phyloP scores from a whole-genome alignment of 2,113 vertebrate species.

The Dicerorhinus sumatrensis region DNA sequence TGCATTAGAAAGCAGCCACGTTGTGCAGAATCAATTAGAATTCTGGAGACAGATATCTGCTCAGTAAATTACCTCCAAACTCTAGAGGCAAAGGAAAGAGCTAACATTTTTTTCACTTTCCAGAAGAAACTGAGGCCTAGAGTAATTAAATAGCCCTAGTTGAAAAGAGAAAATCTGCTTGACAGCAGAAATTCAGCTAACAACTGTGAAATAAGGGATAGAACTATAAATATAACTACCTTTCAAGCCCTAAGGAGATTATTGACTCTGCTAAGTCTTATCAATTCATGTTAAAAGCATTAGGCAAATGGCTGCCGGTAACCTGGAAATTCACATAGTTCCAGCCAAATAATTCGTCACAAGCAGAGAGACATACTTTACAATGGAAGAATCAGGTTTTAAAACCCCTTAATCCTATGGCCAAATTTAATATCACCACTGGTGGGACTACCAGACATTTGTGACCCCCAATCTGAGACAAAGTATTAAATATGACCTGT shows the following conservation, averaged over 20 bases:
- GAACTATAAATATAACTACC: not conserved
- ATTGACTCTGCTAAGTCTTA: constrained; percentile 3
- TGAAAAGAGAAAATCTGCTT: not conserved
- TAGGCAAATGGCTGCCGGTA: not conserved
- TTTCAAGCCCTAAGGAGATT: not conserved
- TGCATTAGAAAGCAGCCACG: not conserved
- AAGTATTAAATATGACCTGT: not conserved
- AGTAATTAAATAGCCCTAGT: not conserved
- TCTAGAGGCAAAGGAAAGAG: not conserved
- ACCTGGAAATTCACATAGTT: not conserved
- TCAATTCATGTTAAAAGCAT: not conserved
- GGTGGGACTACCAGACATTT: not conserved
- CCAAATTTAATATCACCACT: not conserved
- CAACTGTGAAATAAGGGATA: not conserved
- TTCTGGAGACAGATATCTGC: not conserved
- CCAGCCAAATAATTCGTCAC: not conserved
- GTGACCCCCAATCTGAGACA: not conserved
- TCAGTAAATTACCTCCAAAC: not conserved
- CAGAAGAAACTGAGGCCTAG: not conserved
- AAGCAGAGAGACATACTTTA: not conserved
- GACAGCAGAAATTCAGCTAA: not conserved
- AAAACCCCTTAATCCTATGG: not conserved
- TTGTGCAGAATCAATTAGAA: not conserved
- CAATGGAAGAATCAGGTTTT: not conserved
- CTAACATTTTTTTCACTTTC: not conserved